A percentile compares a stretch with the other conserved stretches of the same genome.
Conservation (phyloP, 2,113 vertebrate genomes). For the Ifrita kowaldi region DNA sequence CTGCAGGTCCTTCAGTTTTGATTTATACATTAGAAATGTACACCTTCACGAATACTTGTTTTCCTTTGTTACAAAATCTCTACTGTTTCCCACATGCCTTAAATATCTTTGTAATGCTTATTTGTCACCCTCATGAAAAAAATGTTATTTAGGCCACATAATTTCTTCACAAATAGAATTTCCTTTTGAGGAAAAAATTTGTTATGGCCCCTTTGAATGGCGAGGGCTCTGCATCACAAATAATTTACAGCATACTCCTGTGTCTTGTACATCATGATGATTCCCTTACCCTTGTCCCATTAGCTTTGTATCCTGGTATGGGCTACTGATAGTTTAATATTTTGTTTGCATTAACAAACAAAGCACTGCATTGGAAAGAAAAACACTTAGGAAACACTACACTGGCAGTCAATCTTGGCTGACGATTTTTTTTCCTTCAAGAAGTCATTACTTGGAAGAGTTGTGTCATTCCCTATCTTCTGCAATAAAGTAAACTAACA, state of each 20-base stretch:
- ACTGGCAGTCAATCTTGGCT: background rate
- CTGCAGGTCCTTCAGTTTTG: background rate
- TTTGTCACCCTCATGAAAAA: background rate
- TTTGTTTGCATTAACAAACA: background rate
- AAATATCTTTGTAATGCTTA: background rate
- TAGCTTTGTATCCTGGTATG: background rate
- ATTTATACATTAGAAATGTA: background rate
- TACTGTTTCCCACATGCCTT: background rate
- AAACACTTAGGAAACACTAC: background rate
- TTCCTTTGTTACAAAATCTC: background rate
- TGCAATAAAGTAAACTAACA: background rate
- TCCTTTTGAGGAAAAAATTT: background rate
- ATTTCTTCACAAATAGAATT: background rate
- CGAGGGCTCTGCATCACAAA: background rate
- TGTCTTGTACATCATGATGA: background rate
- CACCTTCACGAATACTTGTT: background rate
- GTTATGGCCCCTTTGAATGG: background rate
- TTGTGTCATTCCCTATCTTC: background rate
- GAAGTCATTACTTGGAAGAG: background rate
- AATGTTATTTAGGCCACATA: background rate
- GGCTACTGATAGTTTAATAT: background rate
- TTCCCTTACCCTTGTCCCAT: background rate
- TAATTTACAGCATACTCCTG: background rate
- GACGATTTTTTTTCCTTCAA: background rate
- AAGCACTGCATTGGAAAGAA: too few species aligned